Percentiles rank a stretch among this genome's conserved stretches.
Evolutionary conservation across 2,888 invertebrate genomes (phyloP).

Genomic region (Spilosoma lubricipeda): DNA sequence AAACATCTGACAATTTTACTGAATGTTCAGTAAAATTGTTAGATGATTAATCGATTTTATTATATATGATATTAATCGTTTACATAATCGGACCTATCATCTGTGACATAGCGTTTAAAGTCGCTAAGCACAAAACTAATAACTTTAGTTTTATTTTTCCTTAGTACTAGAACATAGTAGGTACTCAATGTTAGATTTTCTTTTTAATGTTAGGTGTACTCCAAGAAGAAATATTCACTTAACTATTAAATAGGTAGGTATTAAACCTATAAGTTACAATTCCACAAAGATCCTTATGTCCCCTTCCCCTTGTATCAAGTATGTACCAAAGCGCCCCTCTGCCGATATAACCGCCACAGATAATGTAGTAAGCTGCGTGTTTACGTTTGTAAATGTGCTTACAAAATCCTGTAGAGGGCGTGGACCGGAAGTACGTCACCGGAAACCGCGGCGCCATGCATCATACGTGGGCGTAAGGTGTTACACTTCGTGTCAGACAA

Average conservation of each 20-base stretch:
- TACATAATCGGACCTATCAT: too few relatives aligned
- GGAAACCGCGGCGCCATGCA: slow-evolving; percentile 63
- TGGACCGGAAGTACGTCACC: slow-evolving; percentile 63
- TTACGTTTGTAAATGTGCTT: slow-evolving; percentile 57
- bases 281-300: slow-evolving; percentile 2
- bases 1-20: too few relatives aligned
- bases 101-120: too few relatives aligned
- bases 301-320: slow-evolving; percentile 11
- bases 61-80: too few relatives aligned
- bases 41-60: too few relatives aligned
- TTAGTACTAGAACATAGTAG: too few relatives aligned
- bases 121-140: too few relatives aligned
- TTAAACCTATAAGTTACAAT: slow-evolving; percentile 7
- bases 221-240: background rate
- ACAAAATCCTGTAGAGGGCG: slow-evolving; percentile 63
- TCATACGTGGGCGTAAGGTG: slow-evolving; percentile 73
- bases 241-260: background rate
- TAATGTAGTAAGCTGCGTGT: slow-evolving; percentile 54
- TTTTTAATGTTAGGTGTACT: too few relatives aligned
- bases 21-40: too few relatives aligned
- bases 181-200: too few relatives aligned
- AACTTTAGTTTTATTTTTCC: too few relatives aligned
- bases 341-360: slow-evolving; percentile 45
- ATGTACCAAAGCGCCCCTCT: slow-evolving; percentile 23
- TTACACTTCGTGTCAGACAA: slow-evolving; percentile 38